phyloP scores from a whole-genome alignment of 2,113 vertebrate species.

The Calypte anna region DNA sequence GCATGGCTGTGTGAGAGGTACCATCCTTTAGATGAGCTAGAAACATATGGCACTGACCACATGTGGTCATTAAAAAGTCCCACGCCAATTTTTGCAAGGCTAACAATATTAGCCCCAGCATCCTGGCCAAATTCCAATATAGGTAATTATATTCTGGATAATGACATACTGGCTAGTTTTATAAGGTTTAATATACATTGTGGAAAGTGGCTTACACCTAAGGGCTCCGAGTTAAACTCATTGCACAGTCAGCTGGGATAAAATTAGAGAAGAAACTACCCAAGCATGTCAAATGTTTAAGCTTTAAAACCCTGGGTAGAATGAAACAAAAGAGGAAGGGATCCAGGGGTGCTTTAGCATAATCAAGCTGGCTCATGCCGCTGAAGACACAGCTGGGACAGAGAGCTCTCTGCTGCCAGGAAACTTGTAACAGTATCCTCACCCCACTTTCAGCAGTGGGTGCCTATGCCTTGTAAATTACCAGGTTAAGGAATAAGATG shows the following conservation, averaged over 20 bases:
- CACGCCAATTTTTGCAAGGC: slow-evolving; percentile 67
- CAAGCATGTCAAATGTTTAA: slow-evolving; percentile 76
- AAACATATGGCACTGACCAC: slow-evolving; percentile 66
- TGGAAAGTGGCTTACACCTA: slow-evolving; percentile 60
- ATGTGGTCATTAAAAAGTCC: slow-evolving; percentile 65
- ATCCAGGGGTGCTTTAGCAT: slow-evolving; percentile 72
- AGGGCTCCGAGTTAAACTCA: slow-evolving; percentile 67
- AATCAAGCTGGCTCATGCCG: slow-evolving; percentile 67
- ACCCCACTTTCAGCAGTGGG: slow-evolving; percentile 43
- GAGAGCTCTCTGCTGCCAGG: slow-evolving; percentile 59
- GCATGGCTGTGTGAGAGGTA: neutral
- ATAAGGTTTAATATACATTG: slow-evolving; percentile 65
- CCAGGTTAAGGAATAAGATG: neutral
- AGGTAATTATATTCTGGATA: slow-evolving; percentile 66
- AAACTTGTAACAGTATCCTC: slow-evolving; percentile 64
- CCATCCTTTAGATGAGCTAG: slow-evolving; percentile 10
- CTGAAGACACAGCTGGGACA: slow-evolving; percentile 66
- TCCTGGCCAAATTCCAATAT: slow-evolving; percentile 71
- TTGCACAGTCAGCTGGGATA: slow-evolving; percentile 71
- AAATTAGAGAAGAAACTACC: slow-evolving; percentile 76
- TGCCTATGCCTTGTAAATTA: slow-evolving; percentile 1
- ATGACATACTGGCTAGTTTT: slow-evolving; percentile 61
- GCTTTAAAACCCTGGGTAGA: slow-evolving; percentile 69
- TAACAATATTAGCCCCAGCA: slow-evolving; percentile 70
- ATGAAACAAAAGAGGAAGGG: slow-evolving; percentile 74